Evolutionary conservation across 2,888 invertebrate genomes (phyloP).

Genomic region (Trissonchulus latispiculum): DNA sequence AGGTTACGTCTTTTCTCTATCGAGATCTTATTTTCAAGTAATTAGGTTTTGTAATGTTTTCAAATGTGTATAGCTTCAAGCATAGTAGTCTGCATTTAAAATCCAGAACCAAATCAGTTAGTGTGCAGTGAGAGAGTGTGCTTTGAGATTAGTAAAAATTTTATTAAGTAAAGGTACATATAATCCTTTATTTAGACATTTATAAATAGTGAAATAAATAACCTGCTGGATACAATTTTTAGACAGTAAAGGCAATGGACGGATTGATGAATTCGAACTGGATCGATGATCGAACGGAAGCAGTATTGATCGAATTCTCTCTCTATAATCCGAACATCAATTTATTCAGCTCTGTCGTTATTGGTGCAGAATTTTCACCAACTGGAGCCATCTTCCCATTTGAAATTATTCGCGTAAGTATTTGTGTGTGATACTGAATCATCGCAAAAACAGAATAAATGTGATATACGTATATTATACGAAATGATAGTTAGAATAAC

Average conservation of each 20-base stretch:
- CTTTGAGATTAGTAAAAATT: background rate
- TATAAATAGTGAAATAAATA: background rate
- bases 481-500: too few species aligned
- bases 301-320: constrained; percentile 9
- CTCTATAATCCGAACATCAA: constrained; percentile 8
- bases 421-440: too few species aligned
- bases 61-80: too few species aligned
- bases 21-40: constrained; percentile 12
- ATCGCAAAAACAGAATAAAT: too few species aligned
- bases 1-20: background rate
- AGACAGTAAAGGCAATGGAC: background rate
- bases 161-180: background rate
- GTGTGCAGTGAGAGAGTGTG: too few species aligned
- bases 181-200: background rate
- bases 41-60: background rate
- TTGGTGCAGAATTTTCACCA: background rate
- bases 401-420: background rate
- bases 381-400: constrained; percentile 1
- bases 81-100: too few species aligned
- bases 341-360: constrained; percentile 11
- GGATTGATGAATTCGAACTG: background rate
- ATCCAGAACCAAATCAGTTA: too few species aligned
- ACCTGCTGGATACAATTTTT: background rate
- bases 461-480: too few species aligned
- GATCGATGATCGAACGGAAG: constrained; percentile 12